phyloP scores from a whole-genome alignment of 2,888 invertebrate genomes.

The Listrodromus nycthemerus region DNA sequence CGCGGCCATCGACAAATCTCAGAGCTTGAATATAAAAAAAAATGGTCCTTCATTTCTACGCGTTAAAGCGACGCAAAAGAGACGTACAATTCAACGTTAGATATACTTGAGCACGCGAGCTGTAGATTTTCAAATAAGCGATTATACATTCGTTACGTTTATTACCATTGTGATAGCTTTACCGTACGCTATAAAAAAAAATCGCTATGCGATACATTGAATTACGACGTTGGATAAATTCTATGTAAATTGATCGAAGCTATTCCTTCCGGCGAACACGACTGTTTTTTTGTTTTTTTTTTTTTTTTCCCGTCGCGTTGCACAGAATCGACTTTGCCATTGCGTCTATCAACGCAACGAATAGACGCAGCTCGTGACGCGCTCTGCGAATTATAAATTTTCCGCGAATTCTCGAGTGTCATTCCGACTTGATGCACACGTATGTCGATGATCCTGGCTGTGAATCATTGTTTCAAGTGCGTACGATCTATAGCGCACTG shows the following conservation, averaged over 20 bases:
- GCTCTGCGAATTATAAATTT: slow-evolving; percentile 21
- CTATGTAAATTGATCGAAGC: background rate
- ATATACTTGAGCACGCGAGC: too few relatives aligned
- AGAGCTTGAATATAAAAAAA: too few relatives aligned
- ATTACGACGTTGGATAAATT: background rate
- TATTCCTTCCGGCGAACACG: background rate
- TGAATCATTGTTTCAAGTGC: slow-evolving; percentile 34
- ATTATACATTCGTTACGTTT: too few relatives aligned
- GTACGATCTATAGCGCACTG: background rate
- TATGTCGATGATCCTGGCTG: slow-evolving; percentile 36
- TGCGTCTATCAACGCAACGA: slow-evolving; percentile 22
- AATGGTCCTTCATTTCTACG: background rate
- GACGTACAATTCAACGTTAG: background rate
- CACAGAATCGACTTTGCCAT: slow-evolving; percentile 3
- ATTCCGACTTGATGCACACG: background rate
- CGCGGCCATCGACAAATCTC: background rate
- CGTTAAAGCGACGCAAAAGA: background rate
- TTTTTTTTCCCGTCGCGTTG: background rate
- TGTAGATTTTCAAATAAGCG: too few relatives aligned
- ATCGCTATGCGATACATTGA: background rate
- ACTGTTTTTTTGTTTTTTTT: background rate
- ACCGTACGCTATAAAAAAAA: background rate
- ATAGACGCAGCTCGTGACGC: background rate
- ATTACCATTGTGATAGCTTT: background rate
- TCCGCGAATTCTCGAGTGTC: slow-evolving; percentile 33